Conservation (phyloP, 30 jellyfish, hydroid and myxozoan genomes). For the Rhopilema esculentum region DNA sequence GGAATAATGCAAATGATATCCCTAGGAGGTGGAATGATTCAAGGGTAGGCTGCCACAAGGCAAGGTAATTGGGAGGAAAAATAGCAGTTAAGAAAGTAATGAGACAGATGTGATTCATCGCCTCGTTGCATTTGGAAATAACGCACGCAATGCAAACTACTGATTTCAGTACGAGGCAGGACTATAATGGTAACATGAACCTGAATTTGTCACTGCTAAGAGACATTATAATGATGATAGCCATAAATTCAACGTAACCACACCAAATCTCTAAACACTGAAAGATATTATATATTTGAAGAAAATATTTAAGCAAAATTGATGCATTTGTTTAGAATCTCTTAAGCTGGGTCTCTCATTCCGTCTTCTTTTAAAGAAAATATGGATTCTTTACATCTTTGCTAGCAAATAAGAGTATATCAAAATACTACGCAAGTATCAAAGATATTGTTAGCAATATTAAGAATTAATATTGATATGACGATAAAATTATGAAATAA, state of each 20-base stretch:
- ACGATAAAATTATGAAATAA: no score
- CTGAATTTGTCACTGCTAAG: background rate
- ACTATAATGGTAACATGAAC: background rate
- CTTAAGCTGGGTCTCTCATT: no score
- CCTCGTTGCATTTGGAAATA: background rate
- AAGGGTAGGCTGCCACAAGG: conserved; percentile 10
- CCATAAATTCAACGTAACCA: no score
- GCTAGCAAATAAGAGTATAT: no score
- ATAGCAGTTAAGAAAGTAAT: background rate
- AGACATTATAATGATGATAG: background rate
- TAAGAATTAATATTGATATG: no score
- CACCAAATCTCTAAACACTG: background rate
- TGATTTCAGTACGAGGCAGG: background rate
- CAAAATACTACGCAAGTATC: no score
- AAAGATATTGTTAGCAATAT: no score
- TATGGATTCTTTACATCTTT: no score
- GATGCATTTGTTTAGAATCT: no score
- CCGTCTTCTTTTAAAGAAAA: no score
- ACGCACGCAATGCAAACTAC: background rate
- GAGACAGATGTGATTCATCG: background rate
- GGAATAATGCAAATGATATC: conserved; percentile 19
- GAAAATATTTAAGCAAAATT: no score
- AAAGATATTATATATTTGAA: no score
- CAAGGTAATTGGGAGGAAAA: background rate
- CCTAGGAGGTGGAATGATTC: conserved; percentile 1